phyloP scores from a whole-genome alignment of 2,797 vertebrate genomes.

The Sebastes iracundus region DNA sequence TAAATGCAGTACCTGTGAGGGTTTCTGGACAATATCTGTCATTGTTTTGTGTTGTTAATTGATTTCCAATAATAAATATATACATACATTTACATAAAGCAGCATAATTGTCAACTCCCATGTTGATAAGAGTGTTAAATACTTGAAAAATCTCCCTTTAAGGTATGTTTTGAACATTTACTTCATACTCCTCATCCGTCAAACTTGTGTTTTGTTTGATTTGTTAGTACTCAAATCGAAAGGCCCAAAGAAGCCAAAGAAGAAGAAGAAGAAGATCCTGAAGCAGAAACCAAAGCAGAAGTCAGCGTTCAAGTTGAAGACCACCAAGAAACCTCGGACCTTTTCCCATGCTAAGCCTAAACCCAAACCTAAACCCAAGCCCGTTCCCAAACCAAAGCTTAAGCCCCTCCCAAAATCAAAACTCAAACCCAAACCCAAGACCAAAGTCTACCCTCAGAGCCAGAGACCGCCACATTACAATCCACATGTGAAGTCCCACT shows the following conservation, averaged over 20 bases:
- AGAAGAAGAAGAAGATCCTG: constrained; percentile 48
- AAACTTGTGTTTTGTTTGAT: not conserved
- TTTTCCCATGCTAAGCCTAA: not conserved
- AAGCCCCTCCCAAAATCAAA: constrained; percentile 27
- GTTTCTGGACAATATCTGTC: no score
- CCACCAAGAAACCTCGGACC: constrained; percentile 32
- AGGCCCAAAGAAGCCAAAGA: constrained; percentile 51
- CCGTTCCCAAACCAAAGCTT: constrained; percentile 12
- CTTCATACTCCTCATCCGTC: not conserved
- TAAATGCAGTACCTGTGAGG: no score
- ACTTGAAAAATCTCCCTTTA: no score
- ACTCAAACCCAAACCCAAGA: constrained; percentile 12
- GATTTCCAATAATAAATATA: no score
- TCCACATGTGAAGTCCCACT: not conserved
- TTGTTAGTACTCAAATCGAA: constrained; percentile 4
- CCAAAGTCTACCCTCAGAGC: not conserved
- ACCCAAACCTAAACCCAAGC: constrained; percentile 12
- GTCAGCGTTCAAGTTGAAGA: constrained; percentile 48
- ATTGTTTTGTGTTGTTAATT: no score
- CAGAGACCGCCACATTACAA: not conserved
- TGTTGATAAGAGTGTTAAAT: no score
- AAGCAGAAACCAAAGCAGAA: constrained; percentile 51
- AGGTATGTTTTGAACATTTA: no score
- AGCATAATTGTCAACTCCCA: no score
- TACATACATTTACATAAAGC: no score